Base-by-base conservation (phyloP, 2,113 vertebrate species). In the Tenrec ecaudatus region DNA sequence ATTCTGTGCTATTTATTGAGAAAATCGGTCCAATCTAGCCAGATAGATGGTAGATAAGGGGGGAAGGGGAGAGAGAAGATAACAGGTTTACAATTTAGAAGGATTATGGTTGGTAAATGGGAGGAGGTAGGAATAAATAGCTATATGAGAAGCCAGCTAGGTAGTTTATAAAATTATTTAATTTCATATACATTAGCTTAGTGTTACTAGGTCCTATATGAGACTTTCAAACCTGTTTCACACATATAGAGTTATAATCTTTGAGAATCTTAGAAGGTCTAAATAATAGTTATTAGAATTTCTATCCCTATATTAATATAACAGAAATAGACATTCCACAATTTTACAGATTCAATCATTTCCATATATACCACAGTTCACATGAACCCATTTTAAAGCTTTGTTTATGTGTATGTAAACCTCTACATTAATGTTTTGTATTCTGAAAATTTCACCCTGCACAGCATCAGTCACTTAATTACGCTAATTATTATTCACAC, bases 401-500 rank as follows among this genome's bases (percentile, higher is more conserved):
- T 96, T 97, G 88, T 94, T 97, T 95, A 84, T 58, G 66, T 97
- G 95, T 96, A 96, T 96, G 92, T 83, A 97, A 97, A 96, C 95
- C 91, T 94, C 95, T 95, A 97, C 82, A 94, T 96, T 97, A 96
- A 96, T 97, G 82, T 95, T 96, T 95, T 97, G 93, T 85, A 43
- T 94, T 92, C 93, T 95, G 96, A 96, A 98, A 98, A 94, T 97
- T 97, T 97, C 92, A 97, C 95, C 95, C 47, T 77, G 66, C 94
- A 97, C 90, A 96, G 88, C 0, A 5, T 94, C 95, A 98, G 95
- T 94, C 97, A 96, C 97, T 98, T 98, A 97, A 98, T 98, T 98
- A 95, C n/a, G 82, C 97, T 98, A 98, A 98, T 98, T 98, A 98
- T 98, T 98, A 98, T 98, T 98, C 98, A 97, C 96, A 96, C 97